Evolutionary conservation across 1,140 invertebrate species (phyloP), one percentile per base, ranked within the genome.

Genomic region (Drosophila prosaltans): DNA sequence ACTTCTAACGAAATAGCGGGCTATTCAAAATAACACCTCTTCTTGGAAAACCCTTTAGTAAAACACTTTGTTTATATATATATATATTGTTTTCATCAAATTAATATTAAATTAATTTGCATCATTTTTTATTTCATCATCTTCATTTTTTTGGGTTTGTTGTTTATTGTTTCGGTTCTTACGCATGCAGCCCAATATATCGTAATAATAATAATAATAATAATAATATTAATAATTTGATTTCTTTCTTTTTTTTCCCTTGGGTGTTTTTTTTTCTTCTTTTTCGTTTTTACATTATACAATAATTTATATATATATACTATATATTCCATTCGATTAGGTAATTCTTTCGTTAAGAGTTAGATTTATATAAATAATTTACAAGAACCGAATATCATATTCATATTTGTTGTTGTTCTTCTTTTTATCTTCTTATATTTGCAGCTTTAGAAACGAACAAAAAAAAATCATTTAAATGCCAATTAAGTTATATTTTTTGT

Each of bases 71-170:
- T 16, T 16, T 16, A 16, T 30, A 30, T 30, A 30, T 30, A 30
- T 5, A 65, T 11, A 51, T 51, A 51, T 51, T 71, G 67, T 68
- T 83, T 62, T 81, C 54, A 40, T 79, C 88, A 90, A 90, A 88
- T 90, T 90, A 90, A 90, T 90, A 51, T 67, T 91, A 69, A 80
- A 84, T 91, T 90, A 82, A 88, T 91, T 80, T 78, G 79, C 79
- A 90, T 86, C 66, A 79, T 81, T 69, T 74, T 81, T 89, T 41
- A 79, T 51, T 51, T 51, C 16, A 16, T 26, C 55, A 3, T 58
- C 30, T 71, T 43, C 74, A 16, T 16, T 16, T 75, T 65, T 59
- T 68, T 67, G 60, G 59, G 73, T 70, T 36, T 69, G 65, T 67
- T 74, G 55, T 48, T 67, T 41, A 60, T 72, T 70, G 66, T 48